Base-by-base conservation (phyloP, 2,888 invertebrate genomes). In the Chironomus riparius region DNA sequence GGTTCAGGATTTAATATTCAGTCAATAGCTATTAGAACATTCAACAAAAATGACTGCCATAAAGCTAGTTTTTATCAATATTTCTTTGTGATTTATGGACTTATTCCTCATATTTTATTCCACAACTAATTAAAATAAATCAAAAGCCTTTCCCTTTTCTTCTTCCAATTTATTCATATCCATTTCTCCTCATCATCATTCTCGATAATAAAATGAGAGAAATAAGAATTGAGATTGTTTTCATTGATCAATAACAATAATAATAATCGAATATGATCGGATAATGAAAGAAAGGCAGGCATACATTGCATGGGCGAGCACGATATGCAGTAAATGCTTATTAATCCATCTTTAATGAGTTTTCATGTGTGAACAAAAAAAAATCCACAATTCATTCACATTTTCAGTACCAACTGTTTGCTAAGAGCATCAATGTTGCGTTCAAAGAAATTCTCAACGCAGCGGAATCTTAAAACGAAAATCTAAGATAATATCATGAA, bases 281-380 rank as follows among this genome's bases (percentile, higher is more conserved):
- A 18, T 10, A 18, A 65, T 56, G 18, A 18, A 18, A 15, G 56
- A 13, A 21, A 22, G 13, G 21, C 12, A 15, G 12, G 22, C 24
- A 65, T 65, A 13, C 18, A 21, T 13, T 21, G 13, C 10, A 22
- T 65, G 12, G 12, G 22, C 13, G 12, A 21, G 12, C 18, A 22
- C 4, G 22, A n/a, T 18, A 70, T 21, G 71, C 4, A 56, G 6
- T 12, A 18, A 56, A 56, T 56, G 7, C 22, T 24, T 22, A 71
- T 71, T 71, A 71, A 71, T 50, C 71, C 71, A 71, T 50, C 71
- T 70, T 70, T 48, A 70, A 70, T 70, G 10, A 15, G 13, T 47
- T 24, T 24, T 65, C 12, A 65, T 38, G 4, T 38, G 38, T 10
- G 38, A 38, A 38, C 38, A 38, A 38, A 38, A n/a, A n/a, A 24